Conservation (phyloP, 2,113 vertebrate species). For the Xiphophorus couchianus region DNA sequence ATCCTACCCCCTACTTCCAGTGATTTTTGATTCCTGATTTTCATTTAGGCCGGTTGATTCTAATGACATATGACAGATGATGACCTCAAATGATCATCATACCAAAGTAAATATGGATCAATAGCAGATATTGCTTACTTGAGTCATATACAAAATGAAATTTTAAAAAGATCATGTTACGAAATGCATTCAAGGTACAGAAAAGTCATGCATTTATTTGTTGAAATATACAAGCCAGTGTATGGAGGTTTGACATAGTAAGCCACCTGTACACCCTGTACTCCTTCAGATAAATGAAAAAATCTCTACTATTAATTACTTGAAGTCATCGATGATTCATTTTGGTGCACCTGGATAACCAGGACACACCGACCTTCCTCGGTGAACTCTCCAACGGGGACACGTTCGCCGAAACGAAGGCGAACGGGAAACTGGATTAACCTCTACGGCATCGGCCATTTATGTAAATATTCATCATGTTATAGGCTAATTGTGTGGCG, state of each 20-base stretch:
- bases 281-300: not conserved
- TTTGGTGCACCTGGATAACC: not conserved
- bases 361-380: constrained; percentile 10
- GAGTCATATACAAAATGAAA: not conserved
- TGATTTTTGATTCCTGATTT: too few relatives aligned
- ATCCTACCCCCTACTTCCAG: too few relatives aligned
- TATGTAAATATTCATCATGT: constrained; percentile 58
- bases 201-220: not conserved
- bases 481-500: constrained; percentile 48
- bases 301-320: not conserved
- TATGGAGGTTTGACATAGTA: not conserved
- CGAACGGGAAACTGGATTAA: constrained; percentile 46
- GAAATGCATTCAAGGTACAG: too few relatives aligned
- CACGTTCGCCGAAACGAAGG: constrained; percentile 25
- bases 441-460: constrained; percentile 48
- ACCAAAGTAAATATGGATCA: too few relatives aligned
- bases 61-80: too few relatives aligned
- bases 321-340: not conserved
- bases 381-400: constrained; percentile 36
- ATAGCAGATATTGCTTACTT: not conserved
- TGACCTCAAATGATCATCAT: too few relatives aligned
- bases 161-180: too few relatives aligned
- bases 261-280: not conserved
- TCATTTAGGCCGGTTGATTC: too few relatives aligned
- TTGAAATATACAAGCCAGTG: not conserved